Evolutionary conservation across 1,140 invertebrate genomes (phyloP).

Genomic region (Branchinecta lindahli): DNA sequence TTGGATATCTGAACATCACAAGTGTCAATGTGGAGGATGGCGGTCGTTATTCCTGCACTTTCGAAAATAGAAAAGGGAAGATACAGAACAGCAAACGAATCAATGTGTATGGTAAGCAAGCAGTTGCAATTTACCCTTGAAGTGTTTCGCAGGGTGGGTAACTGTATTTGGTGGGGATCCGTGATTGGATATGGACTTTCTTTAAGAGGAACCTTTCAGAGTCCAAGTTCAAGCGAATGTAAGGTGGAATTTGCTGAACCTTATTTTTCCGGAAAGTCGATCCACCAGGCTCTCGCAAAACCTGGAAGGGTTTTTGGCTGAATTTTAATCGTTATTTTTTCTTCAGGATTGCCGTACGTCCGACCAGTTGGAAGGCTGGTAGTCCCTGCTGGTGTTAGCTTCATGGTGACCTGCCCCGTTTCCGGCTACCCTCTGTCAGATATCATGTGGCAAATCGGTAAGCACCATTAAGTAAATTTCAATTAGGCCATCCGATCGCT

Average conservation of each 20-base stretch:
- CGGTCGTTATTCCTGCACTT: conserved; percentile 67
- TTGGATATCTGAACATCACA: conserved; percentile 46
- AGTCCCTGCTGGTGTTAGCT: conserved; percentile 31
- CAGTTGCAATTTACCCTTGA: too few species aligned
- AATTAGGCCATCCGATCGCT: too few species aligned
- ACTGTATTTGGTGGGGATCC: too few species aligned
- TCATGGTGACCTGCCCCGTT: conserved; percentile 34
- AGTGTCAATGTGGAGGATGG: conserved; percentile 66
- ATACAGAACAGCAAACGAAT: conserved; percentile 42
- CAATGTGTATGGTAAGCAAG: conserved; percentile 44
- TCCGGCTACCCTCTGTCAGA: conserved; percentile 33
- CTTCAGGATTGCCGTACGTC: conserved; percentile 31
- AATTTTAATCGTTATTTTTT: not conserved
- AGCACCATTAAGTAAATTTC: conserved; percentile 11
- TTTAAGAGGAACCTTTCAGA: too few species aligned
- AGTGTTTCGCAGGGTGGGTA: too few species aligned
- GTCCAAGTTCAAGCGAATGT: too few species aligned
- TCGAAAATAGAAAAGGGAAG: conserved; percentile 57
- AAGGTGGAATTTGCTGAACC: too few species aligned
- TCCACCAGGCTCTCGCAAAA: too few species aligned
- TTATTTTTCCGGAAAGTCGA: too few species aligned
- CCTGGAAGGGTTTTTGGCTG: too few species aligned
- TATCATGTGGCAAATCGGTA: conserved; percentile 36
- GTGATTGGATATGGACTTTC: too few species aligned
- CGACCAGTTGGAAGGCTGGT: conserved; percentile 34